phyloP scores from a whole-genome alignment of 2,888 invertebrate species.

The Tridacna crocea region DNA sequence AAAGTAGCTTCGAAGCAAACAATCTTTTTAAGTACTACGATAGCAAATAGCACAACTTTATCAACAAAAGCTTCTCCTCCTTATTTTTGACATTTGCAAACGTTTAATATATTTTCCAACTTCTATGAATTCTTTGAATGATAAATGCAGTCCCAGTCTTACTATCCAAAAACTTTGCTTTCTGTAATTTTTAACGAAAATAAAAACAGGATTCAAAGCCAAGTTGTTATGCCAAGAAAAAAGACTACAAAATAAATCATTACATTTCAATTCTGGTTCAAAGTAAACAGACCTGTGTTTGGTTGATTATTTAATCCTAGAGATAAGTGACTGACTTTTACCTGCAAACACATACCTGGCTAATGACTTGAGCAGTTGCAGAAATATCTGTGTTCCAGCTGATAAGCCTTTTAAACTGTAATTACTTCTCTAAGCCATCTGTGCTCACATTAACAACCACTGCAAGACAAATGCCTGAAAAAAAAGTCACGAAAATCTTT shows the following conservation, averaged over 20 bases:
- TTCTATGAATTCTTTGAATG: no score
- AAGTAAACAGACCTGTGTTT: slow-evolving; percentile 16
- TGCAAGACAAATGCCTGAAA: neutral
- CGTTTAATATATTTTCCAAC: no score
- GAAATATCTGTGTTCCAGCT: slow-evolving; percentile 9
- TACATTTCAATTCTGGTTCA: slow-evolving; percentile 9
- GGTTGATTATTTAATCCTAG: slow-evolving; percentile 11
- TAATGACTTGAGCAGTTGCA: slow-evolving; percentile 28
- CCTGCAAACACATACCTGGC: slow-evolving; percentile 6
- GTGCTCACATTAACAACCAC: neutral
- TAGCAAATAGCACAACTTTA: no score
- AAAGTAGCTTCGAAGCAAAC: no score
- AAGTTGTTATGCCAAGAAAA: neutral
- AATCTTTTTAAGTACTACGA: no score
- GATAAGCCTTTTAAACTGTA: slow-evolving; percentile 22
- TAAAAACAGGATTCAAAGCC: no score
- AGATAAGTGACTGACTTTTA: slow-evolving; percentile 21
- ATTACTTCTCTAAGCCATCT: slow-evolving; percentile 16
- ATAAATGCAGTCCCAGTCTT: no score
- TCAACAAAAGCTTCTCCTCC: no score
- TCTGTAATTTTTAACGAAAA: no score
- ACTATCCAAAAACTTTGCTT: no score
- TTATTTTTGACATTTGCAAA: no score
- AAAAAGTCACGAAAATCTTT: neutral
- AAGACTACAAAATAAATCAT: slow-evolving; percentile 3